Base-by-base conservation (phyloP, 2,797 vertebrate genomes). In the Thaleichthys pacificus region DNA sequence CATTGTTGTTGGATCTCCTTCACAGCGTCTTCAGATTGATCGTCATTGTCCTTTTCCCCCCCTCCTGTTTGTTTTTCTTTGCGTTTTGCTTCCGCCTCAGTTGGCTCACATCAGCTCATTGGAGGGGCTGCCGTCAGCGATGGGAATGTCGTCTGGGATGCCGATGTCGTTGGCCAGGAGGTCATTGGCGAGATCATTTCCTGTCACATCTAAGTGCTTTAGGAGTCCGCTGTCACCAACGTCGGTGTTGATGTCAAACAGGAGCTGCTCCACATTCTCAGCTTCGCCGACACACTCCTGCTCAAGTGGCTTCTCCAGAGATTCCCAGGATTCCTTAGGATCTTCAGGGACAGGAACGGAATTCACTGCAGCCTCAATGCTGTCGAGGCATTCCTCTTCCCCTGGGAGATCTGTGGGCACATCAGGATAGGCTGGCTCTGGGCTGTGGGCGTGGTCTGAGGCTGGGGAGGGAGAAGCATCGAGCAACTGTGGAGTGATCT, bases 181-280 rank as follows among this genome's bases (percentile, higher is more conserved):
- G 77, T 92, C 89, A 74, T 70, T 66, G 69, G 86, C 81, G 15
- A 84, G 69, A 73, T 88, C 84, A 62, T 80, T 86, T 84, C 80
- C 89, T 71, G 75, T 82, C 81, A 88, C 74, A 65, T 82, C 84
- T 0, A 84, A 73, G 69, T 86, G 72, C 73, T 87, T 78, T 67
- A 88, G 68, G 75, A 84, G 80, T 83, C 78, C 80, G 17, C 77
- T 73, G 42, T 87, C 28, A 30, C 51, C 83, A 57, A 80, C 84
- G 61, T 84, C 67, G 2, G 38, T 57, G 62, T 15, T 83, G 80
- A 81, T 69, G 21, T 86, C 80, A 61, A 30, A 82, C 64, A 75
- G 81, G 22, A 80, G 60, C 69, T 82, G 80, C 82, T 86, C 79
- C 71, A 76, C 26, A 54, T 76, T 54, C 60, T 26, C 84, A 3